Percentiles rank a stretch among this genome's conserved stretches.
Conservation (phyloP, 2,113 vertebrate genomes). For the Spea multiplicata region DNA sequence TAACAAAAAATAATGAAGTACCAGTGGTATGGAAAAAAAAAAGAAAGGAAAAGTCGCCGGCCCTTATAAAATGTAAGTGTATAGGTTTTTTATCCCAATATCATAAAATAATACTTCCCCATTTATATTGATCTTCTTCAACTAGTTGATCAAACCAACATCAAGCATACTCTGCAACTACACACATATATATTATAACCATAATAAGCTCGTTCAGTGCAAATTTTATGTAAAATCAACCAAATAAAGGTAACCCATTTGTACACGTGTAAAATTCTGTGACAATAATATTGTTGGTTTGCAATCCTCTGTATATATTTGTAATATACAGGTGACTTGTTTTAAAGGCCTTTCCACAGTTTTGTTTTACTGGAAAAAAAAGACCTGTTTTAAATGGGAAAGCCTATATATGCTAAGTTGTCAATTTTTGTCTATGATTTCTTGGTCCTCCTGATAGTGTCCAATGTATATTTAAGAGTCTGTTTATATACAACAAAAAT, state of each 20-base stretch:
- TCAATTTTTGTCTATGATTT: constrained; percentile 64
- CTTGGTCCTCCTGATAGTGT: constrained; percentile 62
- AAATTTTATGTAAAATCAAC: background rate
- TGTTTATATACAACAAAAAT: constrained; percentile 66
- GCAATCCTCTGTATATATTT: constrained; percentile 60
- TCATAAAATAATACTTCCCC: background rate
- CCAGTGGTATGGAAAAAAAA: background rate
- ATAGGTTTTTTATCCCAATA: background rate
- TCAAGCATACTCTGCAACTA: background rate
- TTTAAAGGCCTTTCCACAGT: constrained; percentile 63
- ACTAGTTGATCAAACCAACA: too few relatives aligned
- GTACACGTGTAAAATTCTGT: background rate
- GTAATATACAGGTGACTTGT: constrained; percentile 62
- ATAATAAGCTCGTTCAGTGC: too few relatives aligned
- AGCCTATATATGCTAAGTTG: constrained; percentile 69
- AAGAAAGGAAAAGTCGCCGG: too few relatives aligned
- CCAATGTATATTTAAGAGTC: constrained; percentile 76
- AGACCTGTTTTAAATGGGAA: constrained; percentile 54
- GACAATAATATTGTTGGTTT: constrained; percentile 49
- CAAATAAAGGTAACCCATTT: background rate
- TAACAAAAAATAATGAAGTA: background rate
- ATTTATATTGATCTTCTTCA: too few relatives aligned
- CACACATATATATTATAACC: background rate
- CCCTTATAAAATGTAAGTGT: background rate
- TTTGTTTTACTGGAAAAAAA: constrained; percentile 60